These are phyloP conservation scores for Petrolisthes manimaculis DNA, from an alignment of 2,888 invertebrate species.

Conservation along the genomic window DNA sequence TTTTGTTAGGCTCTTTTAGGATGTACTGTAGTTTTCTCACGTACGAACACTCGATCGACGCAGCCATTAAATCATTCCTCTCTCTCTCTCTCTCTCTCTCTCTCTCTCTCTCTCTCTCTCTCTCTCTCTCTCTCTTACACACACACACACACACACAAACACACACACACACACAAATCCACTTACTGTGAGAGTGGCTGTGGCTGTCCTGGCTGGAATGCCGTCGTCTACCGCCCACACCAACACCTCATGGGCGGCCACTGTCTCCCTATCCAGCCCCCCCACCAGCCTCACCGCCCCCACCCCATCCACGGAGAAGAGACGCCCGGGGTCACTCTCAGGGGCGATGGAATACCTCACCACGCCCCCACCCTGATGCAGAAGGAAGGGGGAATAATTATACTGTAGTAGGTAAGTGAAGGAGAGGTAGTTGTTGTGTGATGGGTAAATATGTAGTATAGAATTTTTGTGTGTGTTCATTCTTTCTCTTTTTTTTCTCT, in stretches of 20 bases:
- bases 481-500: too few species aligned
- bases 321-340: constrained; percentile 48
- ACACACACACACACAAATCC: too few species aligned
- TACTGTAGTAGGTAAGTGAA: neutral
- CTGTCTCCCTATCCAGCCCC: constrained; percentile 52
- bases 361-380: constrained; percentile 54
- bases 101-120: too few species aligned
- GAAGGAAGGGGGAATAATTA: neutral
- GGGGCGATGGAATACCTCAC: constrained; percentile 47
- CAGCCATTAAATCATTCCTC: too few species aligned
- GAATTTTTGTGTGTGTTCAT: too few species aligned
- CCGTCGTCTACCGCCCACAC: constrained; percentile 61
- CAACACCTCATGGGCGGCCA: constrained; percentile 32
- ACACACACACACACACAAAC: too few species aligned
- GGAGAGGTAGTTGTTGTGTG: neutral
- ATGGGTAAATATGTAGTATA: too few species aligned
- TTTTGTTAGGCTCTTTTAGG: too few species aligned
- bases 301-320: constrained; percentile 46
- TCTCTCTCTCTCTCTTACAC: too few species aligned
- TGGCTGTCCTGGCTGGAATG: constrained; percentile 52
- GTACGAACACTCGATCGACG: too few species aligned
- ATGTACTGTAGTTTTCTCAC: too few species aligned
- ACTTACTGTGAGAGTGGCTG: constrained; percentile 59
- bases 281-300: constrained; percentile 54
- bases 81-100: too few species aligned